Evolutionary conservation across 2,113 vertebrate genomes (phyloP).

Genomic region (Dipodomys ordii): DNA sequence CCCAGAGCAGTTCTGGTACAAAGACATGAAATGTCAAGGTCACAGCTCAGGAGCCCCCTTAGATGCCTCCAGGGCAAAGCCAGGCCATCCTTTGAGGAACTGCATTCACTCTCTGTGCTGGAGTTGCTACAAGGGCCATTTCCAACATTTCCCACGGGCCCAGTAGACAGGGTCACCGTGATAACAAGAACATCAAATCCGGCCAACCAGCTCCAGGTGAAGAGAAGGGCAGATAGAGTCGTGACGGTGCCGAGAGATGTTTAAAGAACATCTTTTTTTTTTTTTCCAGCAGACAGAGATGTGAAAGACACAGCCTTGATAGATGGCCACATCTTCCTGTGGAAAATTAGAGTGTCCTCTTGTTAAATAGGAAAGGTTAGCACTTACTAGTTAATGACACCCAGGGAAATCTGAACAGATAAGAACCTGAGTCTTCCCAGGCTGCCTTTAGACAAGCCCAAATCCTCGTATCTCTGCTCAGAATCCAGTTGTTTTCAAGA

Average conservation of each 20-base stretch:
- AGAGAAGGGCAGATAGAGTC: slow-evolving; percentile 28
- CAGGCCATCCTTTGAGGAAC: background rate
- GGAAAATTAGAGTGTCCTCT: slow-evolving; percentile 76
- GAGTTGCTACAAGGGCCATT: background rate
- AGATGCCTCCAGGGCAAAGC: background rate
- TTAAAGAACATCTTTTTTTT: background rate
- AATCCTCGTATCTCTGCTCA: slow-evolving; percentile 73
- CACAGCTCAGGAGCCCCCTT: background rate
- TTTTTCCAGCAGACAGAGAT: slow-evolving; percentile 44
- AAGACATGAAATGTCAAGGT: background rate
- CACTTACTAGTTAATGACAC: slow-evolving; percentile 84
- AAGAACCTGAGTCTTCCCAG: slow-evolving; percentile 14
- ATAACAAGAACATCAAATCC: background rate
- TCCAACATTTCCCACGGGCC: background rate
- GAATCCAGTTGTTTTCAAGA: slow-evolving; percentile 75
- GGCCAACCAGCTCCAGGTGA: slow-evolving; percentile 14
- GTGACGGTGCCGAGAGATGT: slow-evolving; percentile 22
- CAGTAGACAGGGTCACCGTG: background rate
- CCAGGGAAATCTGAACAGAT: slow-evolving; percentile 70
- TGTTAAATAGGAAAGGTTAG: slow-evolving; percentile 82
- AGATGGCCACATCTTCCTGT: slow-evolving; percentile 67
- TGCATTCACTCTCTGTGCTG: fast-evolving
- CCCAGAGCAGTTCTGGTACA: too few species aligned
- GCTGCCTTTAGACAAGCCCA: slow-evolving; percentile 58
- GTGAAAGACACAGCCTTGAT: slow-evolving; percentile 50